These are phyloP conservation scores for Okapia johnstoni DNA, from an alignment of 2,113 vertebrate genomes.

Conservation along the genomic window DNA sequence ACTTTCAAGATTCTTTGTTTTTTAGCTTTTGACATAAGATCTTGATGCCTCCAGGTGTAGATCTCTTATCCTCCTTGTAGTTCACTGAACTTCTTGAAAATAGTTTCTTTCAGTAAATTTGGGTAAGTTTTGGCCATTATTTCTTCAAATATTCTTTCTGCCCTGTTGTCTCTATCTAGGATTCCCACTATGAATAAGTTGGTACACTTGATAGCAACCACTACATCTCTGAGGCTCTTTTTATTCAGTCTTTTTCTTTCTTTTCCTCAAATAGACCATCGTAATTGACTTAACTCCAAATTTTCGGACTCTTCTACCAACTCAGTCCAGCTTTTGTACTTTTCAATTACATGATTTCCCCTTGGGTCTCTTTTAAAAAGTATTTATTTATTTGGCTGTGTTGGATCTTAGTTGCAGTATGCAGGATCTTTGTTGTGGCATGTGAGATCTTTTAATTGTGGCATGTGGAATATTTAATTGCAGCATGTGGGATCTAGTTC, in stretches of 20 bases:
- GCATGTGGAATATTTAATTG: background rate
- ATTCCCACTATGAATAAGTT: too few species aligned
- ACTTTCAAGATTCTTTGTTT: background rate
- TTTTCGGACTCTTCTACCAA: background rate
- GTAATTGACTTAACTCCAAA: background rate
- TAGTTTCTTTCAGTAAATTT: background rate
- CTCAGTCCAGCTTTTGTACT: background rate
- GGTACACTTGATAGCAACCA: background rate
- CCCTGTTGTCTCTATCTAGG: too few species aligned
- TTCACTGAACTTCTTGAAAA: background rate
- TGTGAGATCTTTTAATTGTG: background rate
- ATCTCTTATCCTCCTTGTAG: background rate
- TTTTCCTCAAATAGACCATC: background rate
- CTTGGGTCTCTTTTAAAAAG: background rate
- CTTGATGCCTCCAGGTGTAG: background rate
- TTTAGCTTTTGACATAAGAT: background rate
- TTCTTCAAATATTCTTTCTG: background rate
- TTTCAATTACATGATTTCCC: background rate
- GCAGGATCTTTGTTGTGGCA: background rate
- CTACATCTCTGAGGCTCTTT: background rate
- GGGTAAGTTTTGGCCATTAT: background rate
- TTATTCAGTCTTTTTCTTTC: background rate
- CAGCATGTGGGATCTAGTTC: background rate
- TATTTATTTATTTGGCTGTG: background rate
- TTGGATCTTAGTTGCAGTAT: background rate